phyloP scores from a whole-genome alignment of 2,113 vertebrate genomes.

The Antechinus stuartii region DNA sequence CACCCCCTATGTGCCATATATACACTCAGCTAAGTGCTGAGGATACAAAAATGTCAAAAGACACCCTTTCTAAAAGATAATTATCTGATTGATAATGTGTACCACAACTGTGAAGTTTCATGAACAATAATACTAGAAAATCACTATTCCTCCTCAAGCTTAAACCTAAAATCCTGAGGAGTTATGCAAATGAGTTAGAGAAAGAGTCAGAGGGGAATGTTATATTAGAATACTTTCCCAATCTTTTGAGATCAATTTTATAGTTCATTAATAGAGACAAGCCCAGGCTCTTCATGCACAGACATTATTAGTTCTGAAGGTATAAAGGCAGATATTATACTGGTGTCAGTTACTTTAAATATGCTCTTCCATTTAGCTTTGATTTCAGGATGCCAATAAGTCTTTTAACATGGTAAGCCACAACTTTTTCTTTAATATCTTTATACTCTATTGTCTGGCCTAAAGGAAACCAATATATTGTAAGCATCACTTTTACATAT shows the following conservation, averaged over 20 bases:
- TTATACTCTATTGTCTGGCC: neutral
- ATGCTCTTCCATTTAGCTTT: neutral
- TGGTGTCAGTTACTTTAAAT: neutral
- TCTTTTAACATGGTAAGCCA: neutral
- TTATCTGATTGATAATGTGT: neutral
- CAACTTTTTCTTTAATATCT: neutral
- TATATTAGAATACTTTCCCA: neutral
- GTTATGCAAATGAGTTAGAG: neutral
- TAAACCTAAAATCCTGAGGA: neutral
- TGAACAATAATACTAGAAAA: neutral
- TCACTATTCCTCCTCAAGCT: neutral
- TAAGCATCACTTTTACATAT: neutral
- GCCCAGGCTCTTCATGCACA: neutral
- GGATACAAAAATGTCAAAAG: neutral
- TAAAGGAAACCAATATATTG: neutral
- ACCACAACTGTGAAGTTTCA: neutral
- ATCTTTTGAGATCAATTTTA: neutral
- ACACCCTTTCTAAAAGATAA: neutral
- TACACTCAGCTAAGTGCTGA: neutral
- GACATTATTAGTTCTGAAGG: neutral
- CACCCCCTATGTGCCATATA: neutral
- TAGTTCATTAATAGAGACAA: neutral
- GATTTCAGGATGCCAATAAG: neutral
- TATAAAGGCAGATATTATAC: neutral
- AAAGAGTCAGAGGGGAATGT: neutral